Conservation (phyloP, 2,113 vertebrate species). For the Sitta europaea region DNA sequence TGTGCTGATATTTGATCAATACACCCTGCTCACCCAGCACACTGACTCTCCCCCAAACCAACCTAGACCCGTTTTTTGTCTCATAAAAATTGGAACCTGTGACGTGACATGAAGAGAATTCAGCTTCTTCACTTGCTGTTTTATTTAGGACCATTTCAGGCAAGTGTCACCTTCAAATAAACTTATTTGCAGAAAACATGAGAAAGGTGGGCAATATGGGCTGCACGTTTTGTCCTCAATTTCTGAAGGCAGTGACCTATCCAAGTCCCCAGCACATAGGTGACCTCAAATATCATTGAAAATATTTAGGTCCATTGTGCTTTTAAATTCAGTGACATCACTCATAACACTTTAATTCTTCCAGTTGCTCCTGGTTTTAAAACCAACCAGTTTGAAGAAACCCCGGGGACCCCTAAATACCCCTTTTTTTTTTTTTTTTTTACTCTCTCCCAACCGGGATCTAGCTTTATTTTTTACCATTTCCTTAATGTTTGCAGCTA, state of each 20-base stretch:
- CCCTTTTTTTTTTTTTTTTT: not conserved
- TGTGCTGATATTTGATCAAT: not conserved
- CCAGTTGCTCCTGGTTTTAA: not conserved
- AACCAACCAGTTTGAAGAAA: not conserved
- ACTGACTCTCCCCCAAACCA: not conserved
- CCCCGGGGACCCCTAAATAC: not conserved
- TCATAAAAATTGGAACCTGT: not conserved
- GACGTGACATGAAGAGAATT: not conserved
- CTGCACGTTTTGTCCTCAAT: not conserved
- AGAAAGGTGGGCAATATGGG: not conserved
- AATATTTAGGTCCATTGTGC: not conserved
- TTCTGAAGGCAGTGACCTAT: not conserved
- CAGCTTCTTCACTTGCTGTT: not conserved
- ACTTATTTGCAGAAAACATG: not conserved
- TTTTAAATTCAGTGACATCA: not conserved
- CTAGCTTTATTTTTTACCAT: slow-evolving; percentile 56
- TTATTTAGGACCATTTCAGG: not conserved
- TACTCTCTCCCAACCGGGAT: slow-evolving; percentile 30
- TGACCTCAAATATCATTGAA: not conserved
- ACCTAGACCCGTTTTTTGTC: fast-evolving
- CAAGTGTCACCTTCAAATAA: not conserved
- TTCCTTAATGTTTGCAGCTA: slow-evolving; percentile 70
- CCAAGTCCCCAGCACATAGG: fast-evolving
- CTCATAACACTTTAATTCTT: not conserved
- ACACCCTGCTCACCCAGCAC: not conserved